Percentiles rank a stretch among this genome's conserved stretches.
phyloP scores from a whole-genome alignment of 2,113 vertebrate genomes.

The Vanacampus margaritifer region DNA sequence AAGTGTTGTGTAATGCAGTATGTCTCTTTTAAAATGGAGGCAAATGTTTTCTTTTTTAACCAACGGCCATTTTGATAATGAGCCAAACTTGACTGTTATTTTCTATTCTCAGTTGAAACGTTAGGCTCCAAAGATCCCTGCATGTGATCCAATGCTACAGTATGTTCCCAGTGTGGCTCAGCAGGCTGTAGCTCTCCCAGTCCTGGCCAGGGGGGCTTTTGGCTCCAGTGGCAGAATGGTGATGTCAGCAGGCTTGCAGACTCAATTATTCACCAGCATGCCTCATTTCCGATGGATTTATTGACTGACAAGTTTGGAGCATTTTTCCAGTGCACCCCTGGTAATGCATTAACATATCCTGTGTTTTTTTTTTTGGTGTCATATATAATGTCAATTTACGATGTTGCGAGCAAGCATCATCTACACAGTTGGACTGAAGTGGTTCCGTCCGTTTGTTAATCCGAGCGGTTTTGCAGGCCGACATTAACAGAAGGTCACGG shows the following conservation, averaged over 20 bases:
- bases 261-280: slow-evolving; percentile 33
- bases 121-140: neutral
- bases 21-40: too few relatives aligned
- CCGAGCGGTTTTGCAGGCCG: slow-evolving; percentile 26
- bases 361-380: neutral
- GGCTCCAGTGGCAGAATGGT: slow-evolving; percentile 21
- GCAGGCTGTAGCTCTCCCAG: slow-evolving; percentile 8
- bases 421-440: neutral
- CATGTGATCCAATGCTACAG: slow-evolving; percentile 1
- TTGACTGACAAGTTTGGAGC: slow-evolving; percentile 12
- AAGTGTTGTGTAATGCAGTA: too few relatives aligned
- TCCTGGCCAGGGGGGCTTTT: slow-evolving; percentile 26
- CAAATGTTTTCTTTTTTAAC: too few relatives aligned
- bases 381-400: neutral
- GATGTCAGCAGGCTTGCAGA: slow-evolving; percentile 39
- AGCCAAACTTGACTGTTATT: neutral
- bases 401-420: neutral
- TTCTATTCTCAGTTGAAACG: neutral
- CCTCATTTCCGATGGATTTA: slow-evolving; percentile 34
- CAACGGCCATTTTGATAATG: neutral
- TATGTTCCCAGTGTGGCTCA: neutral
- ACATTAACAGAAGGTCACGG: slow-evolving; percentile 21
- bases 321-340: slow-evolving; percentile 6
- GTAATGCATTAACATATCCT: neutral
- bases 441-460: slow-evolving; percentile 13